phyloP scores from a whole-genome alignment of 2,113 vertebrate genomes.

The Seriola rivoliana region DNA sequence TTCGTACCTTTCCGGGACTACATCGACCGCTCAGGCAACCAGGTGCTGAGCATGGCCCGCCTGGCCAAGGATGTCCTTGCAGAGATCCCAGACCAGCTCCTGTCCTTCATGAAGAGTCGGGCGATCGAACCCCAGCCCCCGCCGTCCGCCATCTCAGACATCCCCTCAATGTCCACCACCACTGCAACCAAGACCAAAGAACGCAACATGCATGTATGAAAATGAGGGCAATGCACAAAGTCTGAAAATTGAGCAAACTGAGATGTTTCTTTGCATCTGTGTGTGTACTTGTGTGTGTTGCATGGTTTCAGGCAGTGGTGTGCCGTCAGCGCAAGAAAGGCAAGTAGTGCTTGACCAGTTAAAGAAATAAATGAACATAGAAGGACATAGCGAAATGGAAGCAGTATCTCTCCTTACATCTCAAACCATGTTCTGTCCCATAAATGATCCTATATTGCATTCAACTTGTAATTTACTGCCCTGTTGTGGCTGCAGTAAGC shows the following conservation, averaged over 20 bases:
- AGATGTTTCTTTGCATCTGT: neutral
- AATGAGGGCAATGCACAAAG: neutral
- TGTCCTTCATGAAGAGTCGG: constrained; percentile 93
- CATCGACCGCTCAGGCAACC: constrained; percentile 92
- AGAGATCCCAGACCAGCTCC: constrained; percentile 94
- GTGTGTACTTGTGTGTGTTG: constrained; percentile 33
- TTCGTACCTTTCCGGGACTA: constrained; percentile 97
- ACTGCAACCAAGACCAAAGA: constrained; percentile 41
- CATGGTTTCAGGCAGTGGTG: constrained; percentile 7
- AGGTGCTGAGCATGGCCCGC: constrained; percentile 95
- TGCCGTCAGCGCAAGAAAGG: no score
- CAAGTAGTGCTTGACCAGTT: no score
- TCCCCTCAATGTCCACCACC: constrained; percentile 37
- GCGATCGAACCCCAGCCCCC: constrained; percentile 89
- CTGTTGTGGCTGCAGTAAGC: no score
- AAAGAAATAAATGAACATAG: no score
- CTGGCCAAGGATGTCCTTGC: constrained; percentile 94
- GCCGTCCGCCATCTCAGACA: constrained; percentile 61
- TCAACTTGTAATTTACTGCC: no score
- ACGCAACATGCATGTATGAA: constrained; percentile 47
- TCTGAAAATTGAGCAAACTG: neutral
- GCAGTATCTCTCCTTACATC: no score
- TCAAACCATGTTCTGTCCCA: no score
- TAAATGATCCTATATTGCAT: no score
- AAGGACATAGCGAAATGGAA: no score